phyloP scores from a whole-genome alignment of 2,113 vertebrate species.

The Eulemur rufifrons region DNA sequence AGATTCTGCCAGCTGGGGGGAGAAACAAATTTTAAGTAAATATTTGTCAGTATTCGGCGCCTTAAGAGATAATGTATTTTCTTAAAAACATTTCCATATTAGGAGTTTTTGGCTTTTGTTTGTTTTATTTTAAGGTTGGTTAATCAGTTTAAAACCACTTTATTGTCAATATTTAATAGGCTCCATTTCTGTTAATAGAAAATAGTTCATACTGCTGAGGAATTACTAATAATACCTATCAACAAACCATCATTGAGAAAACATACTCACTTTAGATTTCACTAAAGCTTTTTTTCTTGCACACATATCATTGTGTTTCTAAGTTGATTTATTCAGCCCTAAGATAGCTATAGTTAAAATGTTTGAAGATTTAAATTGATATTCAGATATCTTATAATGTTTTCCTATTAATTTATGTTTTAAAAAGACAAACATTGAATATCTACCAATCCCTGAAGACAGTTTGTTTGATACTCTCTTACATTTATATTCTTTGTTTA shows the following conservation, averaged over 20 bases:
- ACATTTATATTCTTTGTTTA: conserved; percentile 16
- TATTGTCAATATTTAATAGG: not conserved
- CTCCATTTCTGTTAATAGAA: conserved; percentile 42
- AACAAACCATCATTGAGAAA: not conserved
- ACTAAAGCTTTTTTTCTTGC: not conserved
- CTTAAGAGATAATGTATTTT: conserved; percentile 41
- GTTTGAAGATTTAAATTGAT: conserved; percentile 12
- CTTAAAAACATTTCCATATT: conserved; percentile 35
- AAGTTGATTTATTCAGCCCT: not conserved
- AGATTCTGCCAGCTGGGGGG: not conserved
- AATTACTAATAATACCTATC: not conserved
- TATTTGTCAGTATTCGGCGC: conserved; percentile 12
- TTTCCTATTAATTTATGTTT: conserved; percentile 26
- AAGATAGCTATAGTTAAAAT: not conserved
- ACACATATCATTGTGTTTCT: not conserved
- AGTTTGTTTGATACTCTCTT: not conserved
- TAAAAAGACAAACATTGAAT: not conserved
- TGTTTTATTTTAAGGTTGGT: not conserved
- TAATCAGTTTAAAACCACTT: conserved; percentile 20
- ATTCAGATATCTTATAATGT: not conserved
- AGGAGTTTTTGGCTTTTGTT: not conserved
- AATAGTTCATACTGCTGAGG: conserved; percentile 33
- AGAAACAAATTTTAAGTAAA: conserved; percentile 34
- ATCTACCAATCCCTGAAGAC: not conserved
- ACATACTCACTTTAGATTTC: not conserved